Base-by-base conservation (phyloP, 2,888 invertebrate species). In the Drosophila flavopinicola region DNA sequence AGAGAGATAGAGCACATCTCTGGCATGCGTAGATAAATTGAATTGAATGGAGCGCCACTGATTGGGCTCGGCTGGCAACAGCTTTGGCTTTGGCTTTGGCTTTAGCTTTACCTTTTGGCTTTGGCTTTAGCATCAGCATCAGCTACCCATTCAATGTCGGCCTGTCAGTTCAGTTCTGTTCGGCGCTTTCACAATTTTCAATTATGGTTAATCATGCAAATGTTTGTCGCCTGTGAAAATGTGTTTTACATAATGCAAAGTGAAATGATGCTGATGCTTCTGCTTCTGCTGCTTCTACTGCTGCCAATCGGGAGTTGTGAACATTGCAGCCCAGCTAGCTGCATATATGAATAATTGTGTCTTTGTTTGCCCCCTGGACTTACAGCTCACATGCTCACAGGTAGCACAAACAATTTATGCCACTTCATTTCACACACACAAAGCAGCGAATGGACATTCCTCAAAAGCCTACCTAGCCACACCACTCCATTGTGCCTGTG, bases 131-230 rank as follows among this genome's bases (percentile, higher is more conserved):
- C n/a, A n/a, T 4, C 30, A 39, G 32, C 33, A 15, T 6, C 9
- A 47, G 25, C 29, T 44, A 41, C 11, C 29, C 39, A 48, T 47
- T 56, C 64, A 61, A 45, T 59, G 51, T 44, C 53, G 11, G 25
- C 30, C 48, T 54, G 78, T 71, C 65, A 67, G 72, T 67, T 60
- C 20, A 66, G 42, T 59, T 48, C 59, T 49, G 44, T 57, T 41
- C 13, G 39, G 48, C 61, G 60, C 85, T 82, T 75, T 75, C 69
- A 66, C 72, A 83, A 59, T 80, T 80, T 80, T 80, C 86, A 80
- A 80, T 80, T 86, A 80, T 86, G 86, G 86, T 80, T 86, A 80
- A 80, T 80, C 80, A 80, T 84, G 80, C 84, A 80, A 80, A 80
- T 80, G 86, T 86, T 80, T 80, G 80, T 80, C 80, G 80, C 86